Conservation (phyloP, 2,113 vertebrate species). For the human region GRCh38 chr14:32664501-32665000, state of each 20-base stretch:
- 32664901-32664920: not conserved
- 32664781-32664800: not conserved
- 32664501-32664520: not conserved
- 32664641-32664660: not conserved
- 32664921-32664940: not conserved
- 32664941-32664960: not conserved
- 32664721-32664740: not conserved
- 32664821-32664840: not conserved
- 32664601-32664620: not conserved
- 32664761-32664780: not conserved
- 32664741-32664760: not conserved
- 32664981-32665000: conserved; percentile 34
- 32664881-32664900: not conserved
- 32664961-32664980: not conserved
- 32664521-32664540: not conserved
- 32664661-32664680: not conserved
- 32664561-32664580: not conserved
- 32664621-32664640: not conserved
- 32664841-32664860: not conserved
- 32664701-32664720: not conserved
- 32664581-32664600: not conserved
- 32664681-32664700: not conserved
- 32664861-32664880: not conserved
- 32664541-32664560: conserved; percentile 27
- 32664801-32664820: not conserved